Evolutionary conservation across 2,888 invertebrate genomes (phyloP), one percentile per base, ranked within the genome.

Genomic region (Agrochola circellaris): DNA sequence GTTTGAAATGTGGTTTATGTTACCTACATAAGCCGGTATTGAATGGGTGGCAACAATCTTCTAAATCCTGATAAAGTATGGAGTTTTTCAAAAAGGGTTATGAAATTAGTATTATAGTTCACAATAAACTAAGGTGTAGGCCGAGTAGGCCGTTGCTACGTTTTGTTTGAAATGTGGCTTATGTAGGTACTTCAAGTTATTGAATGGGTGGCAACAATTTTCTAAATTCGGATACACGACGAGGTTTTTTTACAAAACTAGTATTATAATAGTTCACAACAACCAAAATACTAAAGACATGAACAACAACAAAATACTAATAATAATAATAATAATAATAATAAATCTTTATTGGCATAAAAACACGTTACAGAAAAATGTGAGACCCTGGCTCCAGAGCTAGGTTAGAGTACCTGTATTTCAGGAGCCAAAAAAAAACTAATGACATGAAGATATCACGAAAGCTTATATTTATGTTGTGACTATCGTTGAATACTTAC

Each of bases 61-160:
- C 20, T 30, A 45, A 51, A 23, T 1, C 2, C 23, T 0, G 23
- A 54, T 42, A 66, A 1, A 45, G 20, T 66, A 13, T 1, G 13
- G 11, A 11, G 1, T 20, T 42, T 20, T 45, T 26, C 11, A 15
- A 23, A 30, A 67, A 42, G 9, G 9, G 8, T 42, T 38, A 38
- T 38, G 38, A 30, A 8, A 48, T 23, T 45, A 11, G 17, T 15
- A 6, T 17, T 23, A 56, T 20, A 58, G 13, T 30, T 70, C 23
- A 9, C 23, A 34, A 38, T 3, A 68, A 54, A 23, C 26, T 38
- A 38, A 38, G 34, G 34, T 38, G 34, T 38, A 38, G 34, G 26
- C 74, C 81, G 68, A 84, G 66, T 81, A 38, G 45, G 38, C 56
- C 30, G 45, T 51, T 51, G 11, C 23, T 56, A n/a, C 26, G 15